Percentiles rank a stretch among this genome's conserved stretches.
These are phyloP conservation scores for Cochlearius cochlearius DNA, from an alignment of 2,113 vertebrate species.

Conservation along the genomic window DNA sequence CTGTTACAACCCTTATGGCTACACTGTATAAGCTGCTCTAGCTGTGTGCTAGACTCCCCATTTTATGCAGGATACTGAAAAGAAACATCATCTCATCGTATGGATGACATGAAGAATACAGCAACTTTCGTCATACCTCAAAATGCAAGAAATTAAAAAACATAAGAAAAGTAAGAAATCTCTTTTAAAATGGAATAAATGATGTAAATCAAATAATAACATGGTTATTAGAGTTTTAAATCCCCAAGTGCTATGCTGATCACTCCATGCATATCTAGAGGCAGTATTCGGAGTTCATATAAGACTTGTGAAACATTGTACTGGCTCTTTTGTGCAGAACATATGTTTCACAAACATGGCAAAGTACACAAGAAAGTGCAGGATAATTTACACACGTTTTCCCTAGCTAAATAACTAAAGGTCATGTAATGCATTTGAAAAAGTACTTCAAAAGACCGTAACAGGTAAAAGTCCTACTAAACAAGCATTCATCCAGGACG, in stretches of 20 bases:
- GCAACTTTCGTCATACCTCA: neutral
- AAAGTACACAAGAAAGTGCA: neutral
- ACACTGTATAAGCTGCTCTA: neutral
- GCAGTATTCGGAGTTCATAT: accelerated
- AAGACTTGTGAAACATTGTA: neutral
- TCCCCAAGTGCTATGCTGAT: neutral
- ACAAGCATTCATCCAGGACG: neutral
- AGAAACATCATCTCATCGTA: neutral
- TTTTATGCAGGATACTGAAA: neutral
- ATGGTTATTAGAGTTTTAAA: neutral
- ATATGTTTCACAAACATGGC: neutral
- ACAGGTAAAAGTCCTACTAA: neutral
- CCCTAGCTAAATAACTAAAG: neutral
- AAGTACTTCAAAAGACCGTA: neutral
- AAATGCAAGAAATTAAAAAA: neutral
- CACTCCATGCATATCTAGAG: neutral
- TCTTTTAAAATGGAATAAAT: neutral
- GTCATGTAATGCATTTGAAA: neutral
- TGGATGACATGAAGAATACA: neutral
- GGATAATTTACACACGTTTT: neutral
- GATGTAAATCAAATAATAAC: neutral
- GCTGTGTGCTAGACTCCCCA: neutral
- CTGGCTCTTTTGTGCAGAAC: neutral
- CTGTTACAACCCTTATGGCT: neutral
- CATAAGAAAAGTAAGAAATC: neutral